Base-by-base conservation (phyloP, 92 coral and sea anemone species). In the Hydrozoanthus gracilis region DNA sequence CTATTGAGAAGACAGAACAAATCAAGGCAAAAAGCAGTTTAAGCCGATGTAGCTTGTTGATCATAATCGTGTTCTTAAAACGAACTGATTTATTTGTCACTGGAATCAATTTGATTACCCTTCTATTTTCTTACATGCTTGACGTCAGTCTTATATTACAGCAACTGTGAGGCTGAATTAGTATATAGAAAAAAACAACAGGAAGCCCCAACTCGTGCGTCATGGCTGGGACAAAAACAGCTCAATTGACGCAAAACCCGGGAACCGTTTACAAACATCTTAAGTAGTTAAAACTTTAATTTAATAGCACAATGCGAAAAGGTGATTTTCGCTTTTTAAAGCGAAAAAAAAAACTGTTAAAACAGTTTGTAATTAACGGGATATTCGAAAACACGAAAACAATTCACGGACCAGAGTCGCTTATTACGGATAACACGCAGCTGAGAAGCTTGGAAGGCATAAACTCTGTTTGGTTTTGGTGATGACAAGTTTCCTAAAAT, bases 201-300 rank as follows among this genome's bases (percentile, higher is more conserved):
- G 71, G 71, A 45, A 78, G 27, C 71, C 5, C 17, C 8, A n/a
- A 44, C 44, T 44, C 54, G 20, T 78, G 71, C 83, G 71, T 78
- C 71, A 78, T 78, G 64, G 83, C 49, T 39, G 15, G 82, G 16
- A 39, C 44, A 46, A 44, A 10, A 60, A 46, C 44, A 60, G 58
- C 44, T 78, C 72, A 8, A 45, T 16, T 54, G 82, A 54, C 69
- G 50, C 51, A 20, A 48, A 77, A 11, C 5, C 9, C 8, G 5
- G 9, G 12, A 20, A 76, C n/a, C 39, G 11, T 27, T 11, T 56
- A 73, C 6, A 78, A 61, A 58, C 52, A 58, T 5, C 52, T 44
- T 46, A 46, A 61, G 15, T 58, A 18, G 45, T 17, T 1, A 0
- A 48, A 45, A 39, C 14, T 15, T 5, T 61, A 61, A 8, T 61